Evolutionary conservation across 2,797 vertebrate genomes (phyloP), one percentile per base, ranked within the genome.

Genomic region (Iguana delicatissima): DNA sequence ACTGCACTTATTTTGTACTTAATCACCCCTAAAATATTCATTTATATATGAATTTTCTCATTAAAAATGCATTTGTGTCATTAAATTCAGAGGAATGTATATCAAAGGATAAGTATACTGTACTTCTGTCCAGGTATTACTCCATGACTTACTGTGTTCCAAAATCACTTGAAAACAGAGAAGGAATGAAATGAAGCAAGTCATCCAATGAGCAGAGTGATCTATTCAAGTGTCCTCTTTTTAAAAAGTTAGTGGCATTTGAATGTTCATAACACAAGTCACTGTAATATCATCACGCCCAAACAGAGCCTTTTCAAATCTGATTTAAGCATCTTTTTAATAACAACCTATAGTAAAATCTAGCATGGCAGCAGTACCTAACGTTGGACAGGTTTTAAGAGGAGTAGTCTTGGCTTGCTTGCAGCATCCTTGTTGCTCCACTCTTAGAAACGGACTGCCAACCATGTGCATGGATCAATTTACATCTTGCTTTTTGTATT

Each of bases 401-500:
- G 38, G 9, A 24, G 74, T 80, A 0, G 0, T 92, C 62, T 26
- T 92, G 59, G 62, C 74, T 87, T 0, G 0, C 52, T 89, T 88
- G 76, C 29, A 91, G 69, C 85, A 89, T 92, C 91, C 87, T 69
- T 83, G 24, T 84, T 94, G 92, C 90, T 89, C 50, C 0, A 20
- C 72, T 69, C 80, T 82, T n/a, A 88, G 90, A 93, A 94, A 93
- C 89, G 94, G 96, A 91, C 91, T 95, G 89, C 84, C 91, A 93
- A 85, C 42, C 90, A 87, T 82, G 91, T 91, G 89, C 80, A 93
- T 86, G 67, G 90, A 94, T 94, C 93, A 95, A 94, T 96, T 91
- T 91, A 91, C 92, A 81, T 55, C 62, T 91, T 94, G 52, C 38
- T 93, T 95, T 92, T 89, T 94, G 73, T 92, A 90, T 91, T 94